Conservation (phyloP, 2,888 invertebrate genomes). For the Sericinus montela region DNA sequence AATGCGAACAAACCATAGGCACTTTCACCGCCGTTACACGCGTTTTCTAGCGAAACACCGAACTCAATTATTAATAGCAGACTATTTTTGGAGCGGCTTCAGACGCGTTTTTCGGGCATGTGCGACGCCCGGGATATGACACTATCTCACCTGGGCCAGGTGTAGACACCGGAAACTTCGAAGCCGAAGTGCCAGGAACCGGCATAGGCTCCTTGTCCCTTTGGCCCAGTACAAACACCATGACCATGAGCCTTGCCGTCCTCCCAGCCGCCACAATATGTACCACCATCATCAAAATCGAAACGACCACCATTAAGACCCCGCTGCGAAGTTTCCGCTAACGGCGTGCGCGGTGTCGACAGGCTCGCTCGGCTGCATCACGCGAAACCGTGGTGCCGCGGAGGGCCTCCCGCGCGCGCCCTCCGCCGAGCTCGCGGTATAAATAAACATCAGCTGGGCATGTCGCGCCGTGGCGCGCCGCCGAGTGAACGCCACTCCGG, state of each 20-base stretch:
- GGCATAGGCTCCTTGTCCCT: slow-evolving; percentile 98
- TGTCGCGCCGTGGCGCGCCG: slow-evolving; percentile 82
- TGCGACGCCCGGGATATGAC: slow-evolving; percentile 78
- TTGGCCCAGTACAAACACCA: slow-evolving; percentile 98
- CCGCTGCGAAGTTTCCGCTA: slow-evolving; percentile 83
- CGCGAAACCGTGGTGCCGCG: slow-evolving; percentile 77
- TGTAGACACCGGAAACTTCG: slow-evolving; percentile 99
- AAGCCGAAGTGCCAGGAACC: slow-evolving; percentile 99
- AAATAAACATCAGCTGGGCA: slow-evolving; percentile 83
- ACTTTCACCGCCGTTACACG: slow-evolving; percentile 84
- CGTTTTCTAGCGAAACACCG: slow-evolving; percentile 80
- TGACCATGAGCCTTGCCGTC: slow-evolving; percentile 99
- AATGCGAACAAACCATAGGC: slow-evolving; percentile 68
- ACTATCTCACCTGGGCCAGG: slow-evolving; percentile 95
- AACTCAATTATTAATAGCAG: slow-evolving; percentile 80
- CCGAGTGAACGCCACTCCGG: slow-evolving; percentile 83
- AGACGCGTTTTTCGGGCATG: slow-evolving; percentile 76
- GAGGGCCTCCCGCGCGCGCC: slow-evolving; percentile 79
- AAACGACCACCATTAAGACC: slow-evolving; percentile 98
- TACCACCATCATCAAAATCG: slow-evolving; percentile 99
- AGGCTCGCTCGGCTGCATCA: slow-evolving; percentile 78
- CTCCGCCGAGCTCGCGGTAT: slow-evolving; percentile 80
- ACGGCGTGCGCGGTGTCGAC: slow-evolving; percentile 78
- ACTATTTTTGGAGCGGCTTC: slow-evolving; percentile 79
- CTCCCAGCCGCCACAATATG: slow-evolving; percentile 99